Evolutionary conservation across 64 coral and sea anemone species (phyloP).

Genomic region (Porites australiensis): DNA sequence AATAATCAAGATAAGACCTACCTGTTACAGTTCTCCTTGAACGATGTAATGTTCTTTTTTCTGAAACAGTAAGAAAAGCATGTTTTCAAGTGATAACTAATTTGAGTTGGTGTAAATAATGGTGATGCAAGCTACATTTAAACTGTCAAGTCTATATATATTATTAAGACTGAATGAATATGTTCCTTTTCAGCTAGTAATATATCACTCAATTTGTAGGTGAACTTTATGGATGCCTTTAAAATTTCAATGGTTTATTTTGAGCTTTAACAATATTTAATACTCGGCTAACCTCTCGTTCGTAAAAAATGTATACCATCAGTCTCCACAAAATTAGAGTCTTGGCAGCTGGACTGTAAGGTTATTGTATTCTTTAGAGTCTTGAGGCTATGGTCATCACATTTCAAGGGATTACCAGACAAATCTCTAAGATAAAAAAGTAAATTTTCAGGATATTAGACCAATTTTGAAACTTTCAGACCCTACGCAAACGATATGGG

Average conservation of each 20-base stretch:
- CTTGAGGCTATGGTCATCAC: neutral
- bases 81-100: too few species aligned
- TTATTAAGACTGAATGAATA: too few species aligned
- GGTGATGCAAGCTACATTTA: too few species aligned
- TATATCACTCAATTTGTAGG: too few species aligned
- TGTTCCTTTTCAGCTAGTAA: too few species aligned
- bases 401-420: slow-evolving; percentile 24
- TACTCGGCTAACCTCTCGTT: neutral
- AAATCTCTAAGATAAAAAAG: slow-evolving; percentile 8
- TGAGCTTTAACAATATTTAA: too few species aligned
- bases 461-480: too few species aligned
- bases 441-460: too few species aligned
- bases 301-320: neutral
- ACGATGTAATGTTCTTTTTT: neutral
- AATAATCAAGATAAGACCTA: neutral
- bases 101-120: neutral
- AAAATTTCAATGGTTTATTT: too few species aligned
- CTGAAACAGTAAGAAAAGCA: neutral
- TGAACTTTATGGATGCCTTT: too few species aligned
- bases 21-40: neutral
- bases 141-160: too few species aligned
- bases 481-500: too few species aligned
- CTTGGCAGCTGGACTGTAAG: neutral
- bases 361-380: neutral
- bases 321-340: neutral